Conservation (phyloP, 2,888 invertebrate genomes). For the Tenthredo mesomela region DNA sequence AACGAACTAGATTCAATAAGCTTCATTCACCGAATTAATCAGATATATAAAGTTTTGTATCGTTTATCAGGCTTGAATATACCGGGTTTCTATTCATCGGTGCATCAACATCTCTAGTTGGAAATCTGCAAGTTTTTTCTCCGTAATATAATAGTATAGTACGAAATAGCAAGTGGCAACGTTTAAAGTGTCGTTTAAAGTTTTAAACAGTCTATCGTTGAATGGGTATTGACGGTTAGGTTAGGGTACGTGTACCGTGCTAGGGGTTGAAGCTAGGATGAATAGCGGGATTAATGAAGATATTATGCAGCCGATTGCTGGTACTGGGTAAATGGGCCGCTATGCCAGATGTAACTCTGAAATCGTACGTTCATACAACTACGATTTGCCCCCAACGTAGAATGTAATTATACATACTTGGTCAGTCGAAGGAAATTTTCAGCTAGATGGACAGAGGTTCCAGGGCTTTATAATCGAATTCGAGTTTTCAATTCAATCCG, state of each 20-base stretch:
- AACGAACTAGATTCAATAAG: constrained; percentile 8
- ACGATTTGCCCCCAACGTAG: background rate
- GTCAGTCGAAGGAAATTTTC: constrained; percentile 10
- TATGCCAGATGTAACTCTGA: constrained; percentile 52
- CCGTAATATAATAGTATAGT: background rate
- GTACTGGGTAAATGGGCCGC: constrained; percentile 60
- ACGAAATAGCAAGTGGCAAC: constrained; percentile 53
- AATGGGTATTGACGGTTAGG: constrained; percentile 23
- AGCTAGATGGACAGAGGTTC: background rate
- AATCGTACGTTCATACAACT: constrained; percentile 50
- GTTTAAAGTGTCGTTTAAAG: constrained; percentile 58
- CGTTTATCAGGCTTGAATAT: constrained; percentile 32
- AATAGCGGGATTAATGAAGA: constrained; percentile 58
- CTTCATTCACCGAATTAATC: background rate
- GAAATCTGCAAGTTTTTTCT: constrained; percentile 10
- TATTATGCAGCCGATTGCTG: constrained; percentile 60
- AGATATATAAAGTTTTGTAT: constrained; percentile 5
- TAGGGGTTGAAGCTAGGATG: background rate
- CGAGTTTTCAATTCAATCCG: background rate
- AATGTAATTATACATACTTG: constrained; percentile 34
- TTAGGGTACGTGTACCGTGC: background rate
- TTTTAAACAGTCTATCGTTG: constrained; percentile 55
- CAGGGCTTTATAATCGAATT: background rate
- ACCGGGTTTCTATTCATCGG: constrained; percentile 36
- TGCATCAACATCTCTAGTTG: constrained; percentile 4